A percentile compares a stretch with the other conserved stretches of the same genome.
These are phyloP conservation scores for Apodemus agrarius DNA, from an alignment of 2,797 vertebrate species.

Conservation along the genomic window DNA sequence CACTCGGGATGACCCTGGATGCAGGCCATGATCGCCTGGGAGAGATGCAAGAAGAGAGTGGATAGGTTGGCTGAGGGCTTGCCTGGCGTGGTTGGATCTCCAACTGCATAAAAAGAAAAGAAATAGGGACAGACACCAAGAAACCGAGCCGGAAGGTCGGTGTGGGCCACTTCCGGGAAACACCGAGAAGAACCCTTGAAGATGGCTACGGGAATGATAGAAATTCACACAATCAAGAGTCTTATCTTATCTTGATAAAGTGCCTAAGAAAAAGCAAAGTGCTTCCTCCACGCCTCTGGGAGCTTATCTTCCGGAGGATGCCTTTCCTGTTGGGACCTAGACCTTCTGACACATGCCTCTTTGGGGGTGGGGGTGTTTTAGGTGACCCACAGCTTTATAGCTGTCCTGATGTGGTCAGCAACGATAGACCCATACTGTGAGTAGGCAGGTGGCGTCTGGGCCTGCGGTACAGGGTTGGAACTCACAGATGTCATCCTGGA, in stretches of 20 bases:
- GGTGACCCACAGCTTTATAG: background rate
- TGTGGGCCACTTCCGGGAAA: background rate
- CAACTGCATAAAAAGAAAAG: background rate
- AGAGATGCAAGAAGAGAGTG: background rate
- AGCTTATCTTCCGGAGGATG: background rate
- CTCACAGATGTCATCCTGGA: background rate
- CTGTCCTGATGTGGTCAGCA: background rate
- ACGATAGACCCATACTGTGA: background rate
- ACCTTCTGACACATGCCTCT: background rate
- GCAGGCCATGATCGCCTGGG: background rate
- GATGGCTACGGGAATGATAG: background rate
- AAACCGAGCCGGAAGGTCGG: background rate
- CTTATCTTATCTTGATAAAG: background rate
- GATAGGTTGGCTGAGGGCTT: too few species aligned
- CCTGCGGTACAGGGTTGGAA: too few species aligned
- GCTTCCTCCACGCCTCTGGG: background rate
- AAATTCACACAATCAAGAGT: background rate
- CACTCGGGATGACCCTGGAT: background rate
- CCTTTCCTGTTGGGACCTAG: background rate
- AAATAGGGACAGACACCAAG: fast-evolving
- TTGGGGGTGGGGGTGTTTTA: background rate
- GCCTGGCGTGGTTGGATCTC: background rate
- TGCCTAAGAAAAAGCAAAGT: background rate
- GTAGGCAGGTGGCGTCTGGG: background rate
- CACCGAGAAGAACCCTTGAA: background rate